Base-by-base conservation (phyloP, 2,797 vertebrate species). In the Macroramphosus scolopax region DNA sequence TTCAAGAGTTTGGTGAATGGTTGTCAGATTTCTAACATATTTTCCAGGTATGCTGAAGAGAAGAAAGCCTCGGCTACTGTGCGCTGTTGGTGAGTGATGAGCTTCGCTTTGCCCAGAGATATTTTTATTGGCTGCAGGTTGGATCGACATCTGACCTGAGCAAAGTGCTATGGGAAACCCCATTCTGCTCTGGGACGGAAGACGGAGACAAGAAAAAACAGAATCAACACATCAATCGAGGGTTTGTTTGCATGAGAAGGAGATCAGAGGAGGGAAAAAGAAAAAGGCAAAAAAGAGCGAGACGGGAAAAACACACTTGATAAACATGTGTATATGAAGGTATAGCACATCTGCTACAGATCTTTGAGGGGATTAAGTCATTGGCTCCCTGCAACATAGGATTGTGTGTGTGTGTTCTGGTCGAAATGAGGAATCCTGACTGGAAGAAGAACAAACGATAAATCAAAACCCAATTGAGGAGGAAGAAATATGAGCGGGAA, bases 331-430 rank as follows among this genome's bases (percentile, higher is more conserved):
- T 30, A 49, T 43, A 36, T 58, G 38, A 63, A 42, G 49, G 58
- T 38, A n/a, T 38, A 38, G 34, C 36, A 71, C 78, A 78, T 84
- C 76, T 82, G 81, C 57, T 66, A 37, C 61, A 72, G 45, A 66
- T 74, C 59, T 80, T 77, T 68, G 25, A 51, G 39, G 30, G 18
- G 60, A 40, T 43, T 45, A 51, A 72, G 55, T 48, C 30, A 52
- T 28, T 13, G 43, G 28, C 28, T 29, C 12, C 22, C 20, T 30
- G 17, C 13, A 33, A 13, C 40, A 44, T 17, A 11, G 18, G 5
- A 14, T 50, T 37, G 47, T 48, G 44, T 13, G 31, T 34, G 54
- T 55, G 44, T 63, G 49, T 51, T 15, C 31, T 1, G 2, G 16
- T 51, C 31, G 51, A 64, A 63, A 30, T 47, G n/a, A 52, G 49